Evolutionary conservation across 2,797 vertebrate genomes (phyloP).

Genomic region (Myotis pilosus): DNA sequence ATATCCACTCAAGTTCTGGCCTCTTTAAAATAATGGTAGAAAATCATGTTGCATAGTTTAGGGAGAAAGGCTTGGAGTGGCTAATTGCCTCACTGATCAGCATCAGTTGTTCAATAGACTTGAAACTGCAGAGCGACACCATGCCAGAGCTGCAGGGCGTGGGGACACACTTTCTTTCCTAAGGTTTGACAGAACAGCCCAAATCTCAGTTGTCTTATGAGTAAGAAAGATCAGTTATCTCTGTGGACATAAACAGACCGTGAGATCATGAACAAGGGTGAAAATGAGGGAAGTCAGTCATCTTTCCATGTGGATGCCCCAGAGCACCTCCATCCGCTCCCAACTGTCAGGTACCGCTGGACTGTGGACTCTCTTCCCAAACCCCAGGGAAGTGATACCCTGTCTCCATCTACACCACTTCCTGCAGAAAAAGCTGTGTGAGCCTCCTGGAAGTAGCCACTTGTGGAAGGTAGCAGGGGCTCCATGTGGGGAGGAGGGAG

Average conservation of each 20-base stretch:
- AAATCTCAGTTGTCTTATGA: background rate
- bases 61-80: rapidly evolving
- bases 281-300: rapidly evolving
- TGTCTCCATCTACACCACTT: rapidly evolving
- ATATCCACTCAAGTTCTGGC: rapidly evolving
- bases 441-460: background rate
- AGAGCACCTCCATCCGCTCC: background rate
- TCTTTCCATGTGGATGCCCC: background rate
- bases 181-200: background rate
- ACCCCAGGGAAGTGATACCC: no score
- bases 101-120: background rate
- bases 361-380: background rate
- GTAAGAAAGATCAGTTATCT: no score
- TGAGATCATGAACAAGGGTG: background rate
- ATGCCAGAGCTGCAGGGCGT: rapidly evolving
- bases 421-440: background rate
- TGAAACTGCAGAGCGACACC: background rate
- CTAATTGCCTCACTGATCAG: no score
- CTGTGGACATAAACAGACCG: background rate
- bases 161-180: background rate
- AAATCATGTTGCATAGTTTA: rapidly evolving
- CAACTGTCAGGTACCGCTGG: rapidly evolving
- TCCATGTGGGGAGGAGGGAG: background rate
- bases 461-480: rapidly evolving
- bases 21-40: background rate